Conservation (phyloP, 2,113 vertebrate species). For the Anoplopoma fimbria region DNA sequence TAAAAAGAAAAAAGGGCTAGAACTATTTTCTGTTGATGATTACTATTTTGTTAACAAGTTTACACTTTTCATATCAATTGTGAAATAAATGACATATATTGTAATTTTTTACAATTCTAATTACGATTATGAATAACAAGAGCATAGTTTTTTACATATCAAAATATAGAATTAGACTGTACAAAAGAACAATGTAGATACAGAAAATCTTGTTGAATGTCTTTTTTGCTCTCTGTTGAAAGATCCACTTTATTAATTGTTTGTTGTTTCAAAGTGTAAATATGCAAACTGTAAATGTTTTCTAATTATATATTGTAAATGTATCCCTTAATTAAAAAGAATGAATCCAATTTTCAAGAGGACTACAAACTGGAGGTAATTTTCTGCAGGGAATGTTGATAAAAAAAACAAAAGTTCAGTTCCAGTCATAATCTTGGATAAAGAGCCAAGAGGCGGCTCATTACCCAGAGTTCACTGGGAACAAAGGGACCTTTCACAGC, state of each 20-base stretch:
- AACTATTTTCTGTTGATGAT: conserved; percentile 19
- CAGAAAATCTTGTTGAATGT: conserved; percentile 11
- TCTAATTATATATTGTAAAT: conserved; percentile 34
- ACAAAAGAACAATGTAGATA: conserved; percentile 41
- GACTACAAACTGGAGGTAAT: background rate
- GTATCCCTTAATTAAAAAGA: conserved; percentile 47
- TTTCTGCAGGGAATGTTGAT: background rate
- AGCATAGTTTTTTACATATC: background rate
- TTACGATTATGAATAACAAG: conserved; percentile 10
- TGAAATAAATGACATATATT: conserved; percentile 10
- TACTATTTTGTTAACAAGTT: conserved; percentile 17
- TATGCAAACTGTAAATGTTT: conserved; percentile 51
- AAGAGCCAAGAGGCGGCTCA: conserved; percentile 26
- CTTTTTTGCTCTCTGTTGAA: conserved; percentile 15
- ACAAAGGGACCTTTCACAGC: conserved; percentile 75
- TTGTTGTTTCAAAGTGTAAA: conserved; percentile 57
- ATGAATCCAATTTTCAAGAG: conserved; percentile 32
- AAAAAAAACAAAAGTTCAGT: conserved; percentile 2
- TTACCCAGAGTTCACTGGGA: conserved; percentile 30
- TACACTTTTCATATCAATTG: conserved; percentile 46
- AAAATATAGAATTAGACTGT: background rate
- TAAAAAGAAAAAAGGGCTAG: conserved; percentile 20
- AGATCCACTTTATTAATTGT: conserved; percentile 3
- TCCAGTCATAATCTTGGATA: conserved; percentile 22
- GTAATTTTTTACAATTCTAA: conserved; percentile 1